phyloP scores from a whole-genome alignment of 2,113 vertebrate genomes.

The Aspiorhynchus laticeps region DNA sequence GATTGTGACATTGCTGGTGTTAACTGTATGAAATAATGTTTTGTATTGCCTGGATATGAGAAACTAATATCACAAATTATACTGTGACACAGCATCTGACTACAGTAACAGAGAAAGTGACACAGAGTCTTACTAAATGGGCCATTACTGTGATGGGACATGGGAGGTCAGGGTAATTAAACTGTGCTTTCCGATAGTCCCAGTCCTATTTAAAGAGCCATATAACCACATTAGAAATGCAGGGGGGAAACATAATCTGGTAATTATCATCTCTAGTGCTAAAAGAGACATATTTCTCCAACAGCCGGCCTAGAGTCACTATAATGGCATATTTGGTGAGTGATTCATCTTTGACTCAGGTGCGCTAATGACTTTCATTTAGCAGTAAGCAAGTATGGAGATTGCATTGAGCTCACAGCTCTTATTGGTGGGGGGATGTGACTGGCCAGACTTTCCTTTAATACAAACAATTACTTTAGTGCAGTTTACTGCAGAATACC shows the following conservation, averaged over 20 bases:
- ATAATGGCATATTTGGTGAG: conserved; percentile 9
- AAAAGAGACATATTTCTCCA: neutral
- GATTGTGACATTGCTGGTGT: too few species aligned
- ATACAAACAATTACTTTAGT: neutral
- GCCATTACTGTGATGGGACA: neutral
- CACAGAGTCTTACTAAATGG: conserved; percentile 5
- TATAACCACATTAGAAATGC: conserved; percentile 23
- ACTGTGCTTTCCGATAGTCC: neutral
- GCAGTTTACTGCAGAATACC: neutral
- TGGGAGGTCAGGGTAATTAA: conserved; percentile 24
- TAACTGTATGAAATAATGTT: neutral
- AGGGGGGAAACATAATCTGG: neutral
- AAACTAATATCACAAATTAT: neutral
- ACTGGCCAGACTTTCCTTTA: neutral
- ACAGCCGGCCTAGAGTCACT: neutral
- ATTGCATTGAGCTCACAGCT: neutral
- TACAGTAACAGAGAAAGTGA: conserved; percentile 2
- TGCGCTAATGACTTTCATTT: conserved; percentile 22
- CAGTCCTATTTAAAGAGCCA: neutral
- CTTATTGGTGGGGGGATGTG: neutral
- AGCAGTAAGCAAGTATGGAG: neutral
- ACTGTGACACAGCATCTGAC: neutral
- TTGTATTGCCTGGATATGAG: neutral
- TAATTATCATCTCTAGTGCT: neutral
- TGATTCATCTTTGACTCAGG: conserved; percentile 11